A percentile compares a stretch with the other conserved stretches of the same genome.
Conservation (phyloP, 2,797 vertebrate genomes). For the Potorous gilbertii region DNA sequence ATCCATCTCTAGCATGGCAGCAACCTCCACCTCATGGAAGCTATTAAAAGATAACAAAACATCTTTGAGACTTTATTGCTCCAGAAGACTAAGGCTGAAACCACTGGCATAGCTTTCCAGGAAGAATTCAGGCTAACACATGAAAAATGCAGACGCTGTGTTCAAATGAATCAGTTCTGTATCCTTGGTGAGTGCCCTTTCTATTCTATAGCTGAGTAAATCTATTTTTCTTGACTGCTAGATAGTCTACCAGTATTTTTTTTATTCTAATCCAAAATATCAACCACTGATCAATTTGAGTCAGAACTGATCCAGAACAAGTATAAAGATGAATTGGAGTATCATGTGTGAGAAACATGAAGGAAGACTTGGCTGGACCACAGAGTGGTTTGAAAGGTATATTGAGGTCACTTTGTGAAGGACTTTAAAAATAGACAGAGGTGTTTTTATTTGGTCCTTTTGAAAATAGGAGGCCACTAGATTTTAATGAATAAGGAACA, state of each 20-base stretch:
- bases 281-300: neutral
- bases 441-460: neutral
- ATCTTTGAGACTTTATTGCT: neutral
- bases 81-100: neutral
- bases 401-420: neutral
- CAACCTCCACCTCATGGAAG: neutral
- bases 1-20: neutral
- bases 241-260: neutral
- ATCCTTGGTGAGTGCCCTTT: neutral
- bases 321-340: neutral
- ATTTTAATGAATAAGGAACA: neutral
- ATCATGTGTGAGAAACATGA: neutral
- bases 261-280: neutral
- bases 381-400: neutral
- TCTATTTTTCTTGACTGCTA: neutral
- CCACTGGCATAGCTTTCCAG: neutral
- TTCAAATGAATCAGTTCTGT: neutral
- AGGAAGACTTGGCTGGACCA: neutral
- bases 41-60: neutral
- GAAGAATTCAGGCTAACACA: neutral
- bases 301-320: neutral
- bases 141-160: neutral
- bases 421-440: neutral
- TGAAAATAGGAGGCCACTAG: neutral
- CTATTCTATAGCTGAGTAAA: neutral